A percentile compares a stretch with the other conserved stretches of the same genome.
Evolutionary conservation across 2,797 vertebrate species (phyloP).

Genomic region (Kryptopterus vitreolus): DNA sequence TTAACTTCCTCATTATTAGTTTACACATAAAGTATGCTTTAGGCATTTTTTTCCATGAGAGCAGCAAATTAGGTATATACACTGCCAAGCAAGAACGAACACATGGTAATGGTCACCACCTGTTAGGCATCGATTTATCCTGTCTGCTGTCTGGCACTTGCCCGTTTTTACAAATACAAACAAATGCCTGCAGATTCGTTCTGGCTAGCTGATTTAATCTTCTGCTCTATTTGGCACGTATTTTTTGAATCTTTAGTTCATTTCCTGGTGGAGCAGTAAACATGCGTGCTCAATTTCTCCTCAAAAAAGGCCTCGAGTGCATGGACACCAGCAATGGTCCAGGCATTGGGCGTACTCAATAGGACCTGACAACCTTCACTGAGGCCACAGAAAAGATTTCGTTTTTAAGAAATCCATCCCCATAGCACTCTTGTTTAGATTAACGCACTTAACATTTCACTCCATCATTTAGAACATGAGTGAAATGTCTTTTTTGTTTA

Average conservation of each 20-base stretch:
- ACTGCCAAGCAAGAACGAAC: constrained; percentile 43
- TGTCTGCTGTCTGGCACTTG: constrained; percentile 48
- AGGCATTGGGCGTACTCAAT: constrained; percentile 62
- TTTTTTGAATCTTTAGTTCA: constrained; percentile 59
- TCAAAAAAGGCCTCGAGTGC: constrained; percentile 62
- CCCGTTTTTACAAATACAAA: constrained; percentile 46
- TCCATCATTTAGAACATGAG: constrained; percentile 9
- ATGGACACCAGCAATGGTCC: constrained; percentile 62
- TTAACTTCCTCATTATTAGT: neutral
- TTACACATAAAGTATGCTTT: constrained; percentile 14
- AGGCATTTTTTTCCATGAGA: constrained; percentile 2
- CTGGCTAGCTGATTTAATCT: constrained; percentile 60
- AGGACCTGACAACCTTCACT: constrained; percentile 50
- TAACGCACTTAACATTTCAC: constrained; percentile 33
- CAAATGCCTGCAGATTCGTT: constrained; percentile 33
- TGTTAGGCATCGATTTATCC: constrained; percentile 58
- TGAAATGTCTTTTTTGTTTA: neutral
- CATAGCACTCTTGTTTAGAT: constrained; percentile 41
- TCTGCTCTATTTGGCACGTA: constrained; percentile 54
- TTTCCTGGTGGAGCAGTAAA: constrained; percentile 55
- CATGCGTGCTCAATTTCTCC: constrained; percentile 54
- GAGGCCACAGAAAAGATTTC: constrained; percentile 38
- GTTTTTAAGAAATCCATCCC: constrained; percentile 27
- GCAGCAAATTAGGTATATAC: constrained; percentile 52
- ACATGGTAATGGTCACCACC: constrained; percentile 61